Evolutionary conservation across 2,888 invertebrate species (phyloP), one percentile per base, ranked within the genome.

Genomic region (Epiblema foenella): DNA sequence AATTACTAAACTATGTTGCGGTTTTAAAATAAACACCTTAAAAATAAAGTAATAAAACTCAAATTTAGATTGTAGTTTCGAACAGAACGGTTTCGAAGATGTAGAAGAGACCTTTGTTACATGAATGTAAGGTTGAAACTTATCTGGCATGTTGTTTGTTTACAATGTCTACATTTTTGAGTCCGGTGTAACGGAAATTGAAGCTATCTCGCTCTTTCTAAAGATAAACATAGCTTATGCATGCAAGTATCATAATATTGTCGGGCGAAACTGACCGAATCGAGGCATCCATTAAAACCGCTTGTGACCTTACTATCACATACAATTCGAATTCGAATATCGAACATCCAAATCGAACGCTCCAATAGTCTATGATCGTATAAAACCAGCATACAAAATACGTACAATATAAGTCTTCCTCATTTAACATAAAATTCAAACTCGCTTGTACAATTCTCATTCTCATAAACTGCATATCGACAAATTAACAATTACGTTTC

Each of bases 81-180:
- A 42, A 42, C 42, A 42, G 29, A 2, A 5, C 15, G 2, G 5
- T 15, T 42, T 42, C 4, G 4, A 42, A 12, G 42, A 4, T 42
- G 46, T 46, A 46, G 20, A 12, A 58, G 1, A 37, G 24, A 54
- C 20, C 18, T 54, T 18, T 12, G 5, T 1, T 9, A 0, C 33
- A 10, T 20, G 20, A n/a, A 56, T 1, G n/a, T 56, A 63, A 56
- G 46, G 52, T 54, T 42, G 10, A 46, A 58, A 46, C 4, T 33
- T 17, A 33, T 7, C 9, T 24, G 9, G 39, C n/a, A 57, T 39
- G n/a, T 42, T 24, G 52, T 65, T 69, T 69, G 64, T 65, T 65
- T 69, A 69, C 64, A 57, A 65, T 69, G 64, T 65, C 59, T 69
- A 69, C 64, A 57, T 58, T 39, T 18, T 1, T 24, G 15, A n/a